Evolutionary conservation across 2,113 vertebrate genomes (phyloP).

Genomic region (Notechis scutatus): DNA sequence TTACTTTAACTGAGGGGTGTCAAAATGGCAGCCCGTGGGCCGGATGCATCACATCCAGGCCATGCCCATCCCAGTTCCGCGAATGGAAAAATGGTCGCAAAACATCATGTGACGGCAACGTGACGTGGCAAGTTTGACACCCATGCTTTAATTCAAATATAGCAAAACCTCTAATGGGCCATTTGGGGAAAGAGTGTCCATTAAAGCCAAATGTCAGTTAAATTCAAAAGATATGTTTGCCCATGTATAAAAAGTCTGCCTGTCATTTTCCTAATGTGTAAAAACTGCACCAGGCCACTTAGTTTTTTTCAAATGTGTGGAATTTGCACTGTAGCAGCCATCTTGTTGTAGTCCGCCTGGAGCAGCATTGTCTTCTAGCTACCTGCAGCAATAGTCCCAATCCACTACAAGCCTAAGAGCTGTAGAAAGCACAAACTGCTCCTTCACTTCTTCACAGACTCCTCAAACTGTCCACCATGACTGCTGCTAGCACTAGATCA

Average conservation of each 20-base stretch:
- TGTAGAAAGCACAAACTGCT: not conserved
- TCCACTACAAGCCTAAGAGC: not conserved
- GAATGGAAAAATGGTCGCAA: too few species aligned
- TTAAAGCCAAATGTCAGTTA: not conserved
- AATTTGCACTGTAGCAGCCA: not conserved
- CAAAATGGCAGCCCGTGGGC: too few species aligned
- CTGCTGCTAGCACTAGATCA: not conserved
- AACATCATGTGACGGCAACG: too few species aligned
- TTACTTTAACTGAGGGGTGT: not conserved
- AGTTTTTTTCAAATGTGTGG: not conserved
- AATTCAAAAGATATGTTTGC: not conserved
- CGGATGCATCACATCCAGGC: too few species aligned
- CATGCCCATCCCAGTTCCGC: too few species aligned
- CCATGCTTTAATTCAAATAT: not conserved
- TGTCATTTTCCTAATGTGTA: not conserved
- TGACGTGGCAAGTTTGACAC: too few species aligned
- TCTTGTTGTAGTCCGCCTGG: not conserved
- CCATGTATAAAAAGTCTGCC: not conserved
- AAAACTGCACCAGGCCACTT: not conserved
- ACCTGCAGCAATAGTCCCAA: not conserved
- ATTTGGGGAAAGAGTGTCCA: not conserved
- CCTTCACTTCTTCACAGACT: not conserved
- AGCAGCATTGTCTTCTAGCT: not conserved
- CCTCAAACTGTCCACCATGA: not conserved
- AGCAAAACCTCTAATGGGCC: not conserved